phyloP scores from a whole-genome alignment of 2,797 vertebrate genomes.

The Diglossa cyanea region DNA sequence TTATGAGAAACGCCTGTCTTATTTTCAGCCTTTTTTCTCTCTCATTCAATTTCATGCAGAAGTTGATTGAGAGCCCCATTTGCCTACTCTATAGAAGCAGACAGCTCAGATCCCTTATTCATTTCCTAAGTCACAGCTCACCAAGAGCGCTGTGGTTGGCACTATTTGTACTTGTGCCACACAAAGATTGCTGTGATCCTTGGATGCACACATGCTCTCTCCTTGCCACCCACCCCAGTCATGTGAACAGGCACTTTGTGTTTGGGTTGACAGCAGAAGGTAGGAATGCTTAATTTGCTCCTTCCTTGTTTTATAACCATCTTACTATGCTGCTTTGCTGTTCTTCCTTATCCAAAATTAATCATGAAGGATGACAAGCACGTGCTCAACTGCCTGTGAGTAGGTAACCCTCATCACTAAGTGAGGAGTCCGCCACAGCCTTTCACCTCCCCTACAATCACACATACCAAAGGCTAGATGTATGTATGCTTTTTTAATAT shows the following conservation, averaged over 20 bases:
- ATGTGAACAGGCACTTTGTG: background rate
- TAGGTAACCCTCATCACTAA: background rate
- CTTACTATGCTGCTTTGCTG: background rate
- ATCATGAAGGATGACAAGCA: background rate
- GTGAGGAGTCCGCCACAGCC: background rate
- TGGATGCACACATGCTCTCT: rapidly evolving
- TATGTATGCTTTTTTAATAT: too few species aligned
- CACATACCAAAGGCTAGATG: background rate
- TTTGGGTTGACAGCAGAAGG: background rate
- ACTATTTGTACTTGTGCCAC: background rate
- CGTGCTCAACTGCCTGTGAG: background rate
- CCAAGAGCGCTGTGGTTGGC: background rate
- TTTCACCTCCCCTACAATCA: background rate
- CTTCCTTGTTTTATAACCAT: background rate
- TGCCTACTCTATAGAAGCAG: background rate
- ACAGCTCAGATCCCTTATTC: background rate
- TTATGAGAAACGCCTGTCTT: background rate
- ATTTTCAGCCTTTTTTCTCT: background rate
- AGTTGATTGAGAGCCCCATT: background rate
- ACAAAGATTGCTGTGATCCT: background rate
- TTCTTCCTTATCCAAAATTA: background rate
- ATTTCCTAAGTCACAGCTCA: background rate
- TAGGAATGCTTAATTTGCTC: background rate
- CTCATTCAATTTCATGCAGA: background rate
- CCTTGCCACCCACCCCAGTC: background rate